A percentile compares a stretch with the other conserved stretches of the same genome.
phyloP scores from a whole-genome alignment of 2,888 invertebrate genomes.

The Leptinotarsa peninsularis region DNA sequence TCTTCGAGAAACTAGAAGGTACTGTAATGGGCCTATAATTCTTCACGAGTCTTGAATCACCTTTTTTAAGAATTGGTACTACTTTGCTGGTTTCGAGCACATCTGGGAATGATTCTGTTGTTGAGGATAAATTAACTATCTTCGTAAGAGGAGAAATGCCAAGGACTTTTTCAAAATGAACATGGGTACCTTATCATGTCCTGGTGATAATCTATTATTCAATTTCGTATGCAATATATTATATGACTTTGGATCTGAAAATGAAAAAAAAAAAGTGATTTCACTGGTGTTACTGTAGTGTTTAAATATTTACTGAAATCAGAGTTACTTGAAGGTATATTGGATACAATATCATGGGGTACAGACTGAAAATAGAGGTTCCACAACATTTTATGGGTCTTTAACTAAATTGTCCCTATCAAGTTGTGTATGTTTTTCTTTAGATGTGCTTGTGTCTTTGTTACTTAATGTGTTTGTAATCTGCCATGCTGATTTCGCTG shows the following conservation, averaged over 20 bases:
- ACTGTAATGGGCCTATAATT: conserved; percentile 14
- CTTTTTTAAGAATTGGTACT: conserved; percentile 3
- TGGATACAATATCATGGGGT: conserved; percentile 8
- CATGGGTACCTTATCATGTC: conserved; percentile 13
- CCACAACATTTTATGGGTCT: conserved; percentile 2
- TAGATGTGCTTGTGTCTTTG: not conserved
- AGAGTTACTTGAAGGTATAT: not conserved
- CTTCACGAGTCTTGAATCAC: not conserved
- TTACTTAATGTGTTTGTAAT: conserved; percentile 8
- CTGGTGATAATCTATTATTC: conserved; percentile 3
- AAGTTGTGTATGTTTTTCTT: not conserved
- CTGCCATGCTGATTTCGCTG: conserved; percentile 22
- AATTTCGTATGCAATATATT: not conserved
- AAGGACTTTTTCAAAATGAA: conserved; percentile 12
- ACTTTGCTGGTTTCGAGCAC: conserved; percentile 4
- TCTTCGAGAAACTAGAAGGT: not conserved
- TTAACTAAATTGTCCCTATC: not conserved
- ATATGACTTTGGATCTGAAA: not conserved
- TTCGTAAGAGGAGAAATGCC: not conserved
- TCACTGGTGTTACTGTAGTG: not conserved
- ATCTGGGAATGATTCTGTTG: not conserved
- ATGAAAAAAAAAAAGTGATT: conserved; percentile 9
- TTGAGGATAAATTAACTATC: not conserved
- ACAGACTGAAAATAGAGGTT: conserved; percentile 15
- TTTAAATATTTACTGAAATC: not conserved